Percentiles rank a stretch among this genome's conserved stretches.
These are phyloP conservation scores for Cydia pomonella DNA, from an alignment of 1,140 invertebrate species.

Conservation along the genomic window DNA sequence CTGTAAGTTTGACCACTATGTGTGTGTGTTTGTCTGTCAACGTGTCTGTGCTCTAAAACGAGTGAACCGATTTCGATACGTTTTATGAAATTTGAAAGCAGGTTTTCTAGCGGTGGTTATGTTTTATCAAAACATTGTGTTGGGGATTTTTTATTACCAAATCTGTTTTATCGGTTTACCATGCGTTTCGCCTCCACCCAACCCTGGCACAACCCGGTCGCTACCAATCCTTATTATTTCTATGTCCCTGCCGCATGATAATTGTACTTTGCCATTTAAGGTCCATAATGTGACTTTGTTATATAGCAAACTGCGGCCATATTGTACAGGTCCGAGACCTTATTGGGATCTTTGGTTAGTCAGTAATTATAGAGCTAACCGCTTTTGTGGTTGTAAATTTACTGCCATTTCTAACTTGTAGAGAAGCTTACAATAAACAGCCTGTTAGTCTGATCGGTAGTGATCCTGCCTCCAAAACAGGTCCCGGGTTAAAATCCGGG, in stretches of 20 bases:
- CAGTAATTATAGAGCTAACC: slow-evolving; percentile 7
- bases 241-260: neutral
- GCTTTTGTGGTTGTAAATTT: neutral
- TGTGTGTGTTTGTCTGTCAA: no score
- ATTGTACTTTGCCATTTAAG: slow-evolving; percentile 10
- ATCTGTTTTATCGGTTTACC: no score
- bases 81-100: no score
- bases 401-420: neutral
- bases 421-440: neutral
- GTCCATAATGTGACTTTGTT: slow-evolving; percentile 7
- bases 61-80: no score
- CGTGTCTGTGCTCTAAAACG: no score
- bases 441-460: neutral
- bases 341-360: slow-evolving; percentile 3
- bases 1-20: no score
- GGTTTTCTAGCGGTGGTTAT: no score
- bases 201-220: no score
- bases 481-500: neutral
- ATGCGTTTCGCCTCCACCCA: no score
- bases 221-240: neutral
- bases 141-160: no score
- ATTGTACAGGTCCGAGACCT: neutral
- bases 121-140: no score
- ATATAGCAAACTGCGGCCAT: slow-evolving; percentile 2
- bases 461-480: neutral